Evolutionary conservation across 2,888 invertebrate genomes (phyloP).

Genomic region (Melanotus villosus): DNA sequence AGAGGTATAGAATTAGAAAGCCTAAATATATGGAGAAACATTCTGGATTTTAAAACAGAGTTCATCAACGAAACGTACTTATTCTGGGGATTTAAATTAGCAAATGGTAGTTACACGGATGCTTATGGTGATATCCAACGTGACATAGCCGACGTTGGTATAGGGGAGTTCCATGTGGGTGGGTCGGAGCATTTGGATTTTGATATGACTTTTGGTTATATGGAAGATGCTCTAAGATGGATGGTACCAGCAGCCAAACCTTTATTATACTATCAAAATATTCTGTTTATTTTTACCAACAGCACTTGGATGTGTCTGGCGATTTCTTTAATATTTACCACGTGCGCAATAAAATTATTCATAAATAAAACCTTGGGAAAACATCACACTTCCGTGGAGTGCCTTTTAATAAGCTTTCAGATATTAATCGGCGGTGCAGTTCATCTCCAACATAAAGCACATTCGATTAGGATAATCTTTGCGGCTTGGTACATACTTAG

Average conservation of each 20-base stretch:
- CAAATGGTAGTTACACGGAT: neutral
- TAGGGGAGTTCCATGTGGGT: neutral
- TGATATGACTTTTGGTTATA: constrained; percentile 3
- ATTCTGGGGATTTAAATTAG: neutral
- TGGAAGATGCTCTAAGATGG: constrained; percentile 4
- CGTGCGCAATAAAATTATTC: neutral
- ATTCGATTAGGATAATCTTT: too few relatives aligned
- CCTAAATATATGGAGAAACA: neutral
- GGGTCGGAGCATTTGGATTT: neutral
- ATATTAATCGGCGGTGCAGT: too few relatives aligned
- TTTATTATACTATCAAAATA: neutral
- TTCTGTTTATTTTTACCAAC: neutral
- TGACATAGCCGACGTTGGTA: neutral
- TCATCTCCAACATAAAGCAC: too few relatives aligned
- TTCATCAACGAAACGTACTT: neutral
- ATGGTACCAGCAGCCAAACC: constrained; percentile 1
- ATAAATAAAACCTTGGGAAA: too few relatives aligned
- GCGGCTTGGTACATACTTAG: too few relatives aligned
- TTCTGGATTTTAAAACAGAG: neutral
- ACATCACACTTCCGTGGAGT: too few relatives aligned
- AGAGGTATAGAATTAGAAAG: neutral
- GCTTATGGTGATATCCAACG: neutral
- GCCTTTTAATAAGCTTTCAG: too few relatives aligned
- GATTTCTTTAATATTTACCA: neutral
- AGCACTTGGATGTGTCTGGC: neutral